phyloP scores from a whole-genome alignment of 2,113 vertebrate species.

The Calyptomena viridis region DNA sequence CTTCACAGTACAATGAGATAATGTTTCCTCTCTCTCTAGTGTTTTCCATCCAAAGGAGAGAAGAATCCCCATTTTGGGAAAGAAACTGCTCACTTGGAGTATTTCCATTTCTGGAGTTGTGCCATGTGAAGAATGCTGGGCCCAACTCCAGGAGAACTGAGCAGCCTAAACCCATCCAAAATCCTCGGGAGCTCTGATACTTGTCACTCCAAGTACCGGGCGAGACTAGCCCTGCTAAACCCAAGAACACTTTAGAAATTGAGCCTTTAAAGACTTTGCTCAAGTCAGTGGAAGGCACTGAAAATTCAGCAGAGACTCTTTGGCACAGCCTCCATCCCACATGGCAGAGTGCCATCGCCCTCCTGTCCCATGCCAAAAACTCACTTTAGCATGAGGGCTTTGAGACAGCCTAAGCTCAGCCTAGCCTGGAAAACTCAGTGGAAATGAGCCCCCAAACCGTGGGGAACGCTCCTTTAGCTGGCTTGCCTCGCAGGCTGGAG shows the following conservation, averaged over 20 bases:
- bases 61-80: constrained; percentile 66
- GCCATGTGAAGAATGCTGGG: constrained; percentile 39
- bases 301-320: not conserved
- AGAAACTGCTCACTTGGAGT: constrained; percentile 49
- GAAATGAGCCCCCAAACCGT: not conserved
- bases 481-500: not conserved
- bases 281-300: not conserved
- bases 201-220: not conserved
- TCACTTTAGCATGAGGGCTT: not conserved
- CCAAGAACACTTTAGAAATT: not conserved
- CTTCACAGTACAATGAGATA: not conserved
- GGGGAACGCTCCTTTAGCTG: not conserved
- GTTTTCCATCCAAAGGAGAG: constrained; percentile 36
- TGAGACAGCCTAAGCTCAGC: not conserved
- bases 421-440: not conserved
- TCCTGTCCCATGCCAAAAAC: not conserved
- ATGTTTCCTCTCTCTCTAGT: not conserved
- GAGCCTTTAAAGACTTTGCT: not conserved
- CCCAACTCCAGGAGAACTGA: constrained; percentile 40
- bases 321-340: not conserved
- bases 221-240: not conserved
- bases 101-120: constrained; percentile 39
- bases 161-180: constrained; percentile 27
- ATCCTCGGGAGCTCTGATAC: not conserved
- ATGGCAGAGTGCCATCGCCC: accelerated